A percentile compares a stretch with the other conserved stretches of the same genome.
Evolutionary conservation across 2,113 vertebrate species (phyloP).

Genomic region (Microtus montanus): DNA sequence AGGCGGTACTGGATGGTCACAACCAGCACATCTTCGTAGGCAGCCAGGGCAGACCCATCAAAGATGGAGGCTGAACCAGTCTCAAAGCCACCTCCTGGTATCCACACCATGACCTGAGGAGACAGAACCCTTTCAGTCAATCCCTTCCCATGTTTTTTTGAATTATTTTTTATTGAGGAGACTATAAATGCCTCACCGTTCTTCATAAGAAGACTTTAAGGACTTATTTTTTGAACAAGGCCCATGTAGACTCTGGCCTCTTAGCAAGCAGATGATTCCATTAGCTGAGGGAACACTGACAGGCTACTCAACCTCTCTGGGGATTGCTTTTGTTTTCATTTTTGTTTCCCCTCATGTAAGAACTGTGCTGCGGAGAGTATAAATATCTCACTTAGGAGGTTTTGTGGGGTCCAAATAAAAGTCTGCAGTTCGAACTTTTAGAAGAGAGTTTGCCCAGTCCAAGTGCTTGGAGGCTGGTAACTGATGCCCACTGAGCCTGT

Average conservation of each 20-base stretch:
- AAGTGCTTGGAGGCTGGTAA: neutral
- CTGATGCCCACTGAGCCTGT: neutral
- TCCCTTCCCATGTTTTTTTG: neutral
- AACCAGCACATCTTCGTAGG: slow-evolving; percentile 64
- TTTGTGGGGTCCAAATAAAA: neutral
- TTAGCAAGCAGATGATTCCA: neutral
- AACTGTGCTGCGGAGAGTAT: slow-evolving; percentile 10
- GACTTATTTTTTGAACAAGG: neutral
- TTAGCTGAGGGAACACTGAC: neutral
- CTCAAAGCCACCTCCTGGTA: slow-evolving; percentile 63
- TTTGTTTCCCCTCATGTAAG: neutral
- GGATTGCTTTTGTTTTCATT: neutral
- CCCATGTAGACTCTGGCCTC: neutral
- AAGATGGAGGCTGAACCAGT: slow-evolving; percentile 68
- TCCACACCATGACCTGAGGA: slow-evolving; percentile 77
- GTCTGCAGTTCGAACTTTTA: neutral
- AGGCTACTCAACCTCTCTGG: slow-evolving; percentile 2
- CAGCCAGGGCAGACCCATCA: slow-evolving; percentile 69
- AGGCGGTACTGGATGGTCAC: slow-evolving; percentile 70
- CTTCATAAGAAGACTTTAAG: neutral
- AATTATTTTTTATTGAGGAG: neutral
- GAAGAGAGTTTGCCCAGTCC: neutral
- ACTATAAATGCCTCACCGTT: neutral
- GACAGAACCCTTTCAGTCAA: neutral
- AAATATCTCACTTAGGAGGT: neutral